Conservation (phyloP, 2,113 vertebrate genomes). For the Halichoerus grypus region DNA sequence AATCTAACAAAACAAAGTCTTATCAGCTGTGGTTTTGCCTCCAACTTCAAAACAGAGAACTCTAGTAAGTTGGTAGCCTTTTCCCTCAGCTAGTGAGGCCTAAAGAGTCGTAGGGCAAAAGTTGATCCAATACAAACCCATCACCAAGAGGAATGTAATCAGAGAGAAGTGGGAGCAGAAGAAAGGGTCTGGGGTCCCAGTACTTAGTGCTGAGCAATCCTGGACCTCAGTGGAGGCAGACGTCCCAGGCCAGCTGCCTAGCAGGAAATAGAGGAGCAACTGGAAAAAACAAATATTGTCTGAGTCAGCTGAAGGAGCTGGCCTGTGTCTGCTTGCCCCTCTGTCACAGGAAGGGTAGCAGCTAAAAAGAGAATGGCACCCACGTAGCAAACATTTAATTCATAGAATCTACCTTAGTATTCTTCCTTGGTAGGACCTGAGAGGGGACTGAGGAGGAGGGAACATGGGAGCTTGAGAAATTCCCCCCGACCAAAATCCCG, state of each 20-base stretch:
- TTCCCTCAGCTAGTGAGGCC: background rate
- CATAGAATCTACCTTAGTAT: background rate
- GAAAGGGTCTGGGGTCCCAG: background rate
- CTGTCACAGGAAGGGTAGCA: background rate
- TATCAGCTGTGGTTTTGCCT: background rate
- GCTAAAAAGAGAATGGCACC: background rate
- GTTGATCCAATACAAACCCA: background rate
- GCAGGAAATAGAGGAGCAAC: background rate
- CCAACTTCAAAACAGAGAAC: background rate
- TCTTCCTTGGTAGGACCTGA: background rate
- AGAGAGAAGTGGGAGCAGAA: background rate
- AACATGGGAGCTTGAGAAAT: background rate
- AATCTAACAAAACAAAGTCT: background rate
- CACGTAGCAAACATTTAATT: background rate
- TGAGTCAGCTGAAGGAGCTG: background rate
- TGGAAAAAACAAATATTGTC: background rate
- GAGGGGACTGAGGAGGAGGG: background rate
- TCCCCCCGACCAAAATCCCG: rapidly evolving
- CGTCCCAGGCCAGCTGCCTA: background rate
- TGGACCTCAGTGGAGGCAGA: background rate
- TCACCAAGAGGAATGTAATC: background rate
- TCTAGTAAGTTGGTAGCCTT: background rate
- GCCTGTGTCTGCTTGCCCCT: background rate
- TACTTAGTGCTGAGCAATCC: background rate
- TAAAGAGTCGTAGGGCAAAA: background rate